Conservation (phyloP, 2,113 vertebrate species). For the Sapajus apella region DNA sequence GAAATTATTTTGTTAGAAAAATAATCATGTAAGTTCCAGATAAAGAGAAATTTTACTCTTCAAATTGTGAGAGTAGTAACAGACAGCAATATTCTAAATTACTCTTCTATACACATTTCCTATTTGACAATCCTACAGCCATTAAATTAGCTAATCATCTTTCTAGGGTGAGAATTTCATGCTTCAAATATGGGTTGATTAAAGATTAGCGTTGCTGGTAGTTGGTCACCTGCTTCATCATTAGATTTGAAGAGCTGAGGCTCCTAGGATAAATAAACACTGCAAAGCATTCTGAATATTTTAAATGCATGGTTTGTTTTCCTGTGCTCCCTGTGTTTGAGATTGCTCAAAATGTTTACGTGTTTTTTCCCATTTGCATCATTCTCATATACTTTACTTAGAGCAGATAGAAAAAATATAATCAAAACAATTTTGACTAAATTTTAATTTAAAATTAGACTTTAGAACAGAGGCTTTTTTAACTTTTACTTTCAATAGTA, state of each 20-base stretch:
- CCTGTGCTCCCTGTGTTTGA: not conserved
- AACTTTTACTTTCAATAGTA: not conserved
- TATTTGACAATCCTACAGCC: slow-evolving; percentile 63
- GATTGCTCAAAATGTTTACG: not conserved
- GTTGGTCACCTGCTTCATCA: slow-evolving; percentile 67
- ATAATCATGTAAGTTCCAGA: slow-evolving; percentile 48
- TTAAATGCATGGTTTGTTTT: slow-evolving; percentile 58
- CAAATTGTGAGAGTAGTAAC: slow-evolving; percentile 29
- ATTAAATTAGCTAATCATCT: slow-evolving; percentile 78
- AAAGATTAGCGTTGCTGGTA: slow-evolving; percentile 67
- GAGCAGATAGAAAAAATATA: not conserved
- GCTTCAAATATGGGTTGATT: slow-evolving; percentile 74
- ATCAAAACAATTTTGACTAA: not conserved
- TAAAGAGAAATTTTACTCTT: slow-evolving; percentile 34
- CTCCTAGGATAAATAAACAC: slow-evolving; percentile 58
- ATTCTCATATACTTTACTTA: not conserved
- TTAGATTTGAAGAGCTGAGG: slow-evolving; percentile 57
- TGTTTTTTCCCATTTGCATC: not conserved
- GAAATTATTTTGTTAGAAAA: slow-evolving; percentile 49
- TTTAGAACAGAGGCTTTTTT: not conserved
- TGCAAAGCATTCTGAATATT: slow-evolving; percentile 63
- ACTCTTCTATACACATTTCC: slow-evolving; percentile 43
- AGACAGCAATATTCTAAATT: slow-evolving; percentile 32
- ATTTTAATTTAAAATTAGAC: slow-evolving; percentile 10
- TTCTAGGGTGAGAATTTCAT: slow-evolving; percentile 62